These are phyloP conservation scores for Machimus rusticus DNA, from an alignment of 2,888 invertebrate genomes.

Conservation along the genomic window DNA sequence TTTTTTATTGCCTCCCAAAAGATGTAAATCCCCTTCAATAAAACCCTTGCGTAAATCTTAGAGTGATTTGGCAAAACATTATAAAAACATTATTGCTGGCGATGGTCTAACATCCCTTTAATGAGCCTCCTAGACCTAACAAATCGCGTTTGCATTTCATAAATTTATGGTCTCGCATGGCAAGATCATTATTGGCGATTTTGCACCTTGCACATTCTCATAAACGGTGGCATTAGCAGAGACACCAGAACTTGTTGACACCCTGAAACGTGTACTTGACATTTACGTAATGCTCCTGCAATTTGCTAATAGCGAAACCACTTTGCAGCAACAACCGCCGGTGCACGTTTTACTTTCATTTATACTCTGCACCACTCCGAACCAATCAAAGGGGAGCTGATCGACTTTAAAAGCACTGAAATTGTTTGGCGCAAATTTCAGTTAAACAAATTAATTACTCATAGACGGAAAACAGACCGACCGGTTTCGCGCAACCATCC, in stretches of 20 bases:
- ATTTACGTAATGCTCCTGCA: slow-evolving; percentile 42
- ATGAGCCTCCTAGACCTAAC: neutral
- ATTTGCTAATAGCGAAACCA: slow-evolving; percentile 37
- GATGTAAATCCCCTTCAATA: neutral
- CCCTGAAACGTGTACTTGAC: slow-evolving; percentile 45
- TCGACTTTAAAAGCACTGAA: neutral
- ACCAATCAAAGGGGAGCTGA: neutral
- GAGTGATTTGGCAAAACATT: neutral
- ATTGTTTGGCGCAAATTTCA: neutral
- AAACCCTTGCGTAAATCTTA: neutral
- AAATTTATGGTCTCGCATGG: neutral
- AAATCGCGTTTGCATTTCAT: neutral
- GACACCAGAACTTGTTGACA: slow-evolving; percentile 37
- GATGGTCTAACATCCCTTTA: neutral
- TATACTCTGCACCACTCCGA: neutral
- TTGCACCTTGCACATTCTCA: neutral
- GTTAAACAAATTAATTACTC: neutral
- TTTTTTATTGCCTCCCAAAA: neutral
- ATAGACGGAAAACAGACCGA: neutral
- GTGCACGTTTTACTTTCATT: slow-evolving; percentile 25
- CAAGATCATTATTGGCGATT: neutral
- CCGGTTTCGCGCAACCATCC: neutral
- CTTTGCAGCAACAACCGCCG: neutral
- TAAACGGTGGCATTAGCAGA: neutral
- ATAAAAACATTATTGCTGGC: neutral